Evolutionary conservation across 1,140 invertebrate species (phyloP), one percentile per base, ranked within the genome.

Genomic region (Eubasilissa regina): DNA sequence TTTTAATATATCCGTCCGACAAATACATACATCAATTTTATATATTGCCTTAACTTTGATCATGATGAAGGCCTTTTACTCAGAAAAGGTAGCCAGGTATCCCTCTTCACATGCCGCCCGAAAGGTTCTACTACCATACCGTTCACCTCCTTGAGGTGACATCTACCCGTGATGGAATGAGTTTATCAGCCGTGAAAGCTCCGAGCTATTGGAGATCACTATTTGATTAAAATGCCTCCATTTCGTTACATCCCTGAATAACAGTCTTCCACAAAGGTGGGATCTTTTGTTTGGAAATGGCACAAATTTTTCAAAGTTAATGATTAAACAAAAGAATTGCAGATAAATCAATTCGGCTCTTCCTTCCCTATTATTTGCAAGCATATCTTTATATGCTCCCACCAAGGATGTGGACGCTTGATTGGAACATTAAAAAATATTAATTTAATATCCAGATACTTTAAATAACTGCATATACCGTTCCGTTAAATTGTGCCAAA

Each of bases 111-210:
- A n/a, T 11, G 56, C 56, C 56, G 21, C 56, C 56, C 56, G 21
- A 60, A 25, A 60, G 58, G 17, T 17, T 55, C 7, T 55, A 55
- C 53, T 55, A 55, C 15, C 17, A 35, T 35, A 21, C 58, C 19
- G 12, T 62, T 62, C 58, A 35, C 58, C 15, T 15, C 25, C 21
- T 21, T 62, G 58, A 62, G 58, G 58, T 62, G 58, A 62, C 58
- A 62, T 21, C 21, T 21, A 62, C 58, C 58, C n/a, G 25, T 43
- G 43, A 66, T 43, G 19, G 62, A 45, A 66, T 66, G 62, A 66
- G 43, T 66, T 66, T 66, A 66, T 66, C 62, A 66, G 62, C 25
- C 58, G 9, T 62, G 62, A 66, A 66, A 66, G 62, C 62, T 62
- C 43, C 6, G n/a, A 66, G 62, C 62, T 45, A 66, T 66, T 66